These are phyloP conservation scores for Nasonia oneida DNA, from an alignment of 2,888 invertebrate species.

Conservation along the genomic window DNA sequence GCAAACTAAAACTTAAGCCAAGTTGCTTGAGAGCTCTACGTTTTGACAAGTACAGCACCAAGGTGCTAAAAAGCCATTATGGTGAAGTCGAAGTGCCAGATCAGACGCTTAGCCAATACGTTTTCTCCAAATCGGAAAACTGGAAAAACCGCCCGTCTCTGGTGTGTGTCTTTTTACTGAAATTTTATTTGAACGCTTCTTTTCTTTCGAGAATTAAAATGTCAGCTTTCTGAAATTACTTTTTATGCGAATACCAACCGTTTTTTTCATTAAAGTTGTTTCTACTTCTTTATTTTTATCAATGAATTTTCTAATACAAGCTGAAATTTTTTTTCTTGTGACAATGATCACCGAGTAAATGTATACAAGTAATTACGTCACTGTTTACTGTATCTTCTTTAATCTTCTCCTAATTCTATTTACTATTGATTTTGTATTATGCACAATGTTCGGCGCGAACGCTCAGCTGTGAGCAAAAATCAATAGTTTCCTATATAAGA, in stretches of 20 bases:
- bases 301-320: too few relatives aligned
- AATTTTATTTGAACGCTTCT: background rate
- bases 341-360: background rate
- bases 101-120: conserved; percentile 82
- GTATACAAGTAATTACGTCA: background rate
- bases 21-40: background rate
- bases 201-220: background rate
- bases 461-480: background rate
- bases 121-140: conserved; percentile 82
- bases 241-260: too few relatives aligned
- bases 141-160: conserved; percentile 83
- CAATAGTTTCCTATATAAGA: background rate
- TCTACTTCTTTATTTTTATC: too few relatives aligned
- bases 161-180: conserved; percentile 76
- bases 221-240: too few relatives aligned
- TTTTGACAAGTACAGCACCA: conserved; percentile 65
- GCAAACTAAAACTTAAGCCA: conserved; percentile 40
- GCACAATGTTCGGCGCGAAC: background rate
- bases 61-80: conserved; percentile 80
- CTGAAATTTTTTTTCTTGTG: too few relatives aligned
- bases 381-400: conserved; percentile 8
- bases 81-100: conserved; percentile 82
- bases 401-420: conserved; percentile 7
- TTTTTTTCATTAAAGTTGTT: too few relatives aligned
- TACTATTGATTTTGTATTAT: conserved; percentile 25